phyloP scores from a whole-genome alignment of 2,113 vertebrate species.

The Riparia riparia region DNA sequence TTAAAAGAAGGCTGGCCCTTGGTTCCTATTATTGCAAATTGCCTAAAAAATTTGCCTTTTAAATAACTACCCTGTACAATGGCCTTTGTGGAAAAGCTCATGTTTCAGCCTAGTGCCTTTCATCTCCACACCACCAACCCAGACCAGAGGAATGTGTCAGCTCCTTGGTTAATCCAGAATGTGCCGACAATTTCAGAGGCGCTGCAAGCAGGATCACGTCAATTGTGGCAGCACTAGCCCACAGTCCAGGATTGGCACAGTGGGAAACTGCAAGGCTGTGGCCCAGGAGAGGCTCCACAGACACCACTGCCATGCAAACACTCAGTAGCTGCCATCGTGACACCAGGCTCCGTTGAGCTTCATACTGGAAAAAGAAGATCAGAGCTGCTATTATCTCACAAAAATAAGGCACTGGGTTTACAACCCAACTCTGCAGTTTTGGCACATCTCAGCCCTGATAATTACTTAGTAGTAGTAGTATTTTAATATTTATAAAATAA shows the following conservation, averaged over 20 bases:
- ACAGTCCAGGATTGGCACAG: not conserved
- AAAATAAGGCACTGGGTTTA: not conserved
- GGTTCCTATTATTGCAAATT: not conserved
- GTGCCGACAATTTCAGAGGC: not conserved
- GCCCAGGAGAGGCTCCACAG: not conserved
- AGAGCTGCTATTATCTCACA: not conserved
- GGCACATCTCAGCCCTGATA: not conserved
- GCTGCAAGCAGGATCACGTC: not conserved
- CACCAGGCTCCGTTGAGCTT: not conserved
- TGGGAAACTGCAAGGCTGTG: not conserved
- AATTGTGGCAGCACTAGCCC: not conserved
- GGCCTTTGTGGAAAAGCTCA: not conserved
- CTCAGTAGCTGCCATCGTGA: accelerated
- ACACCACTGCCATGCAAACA: not conserved
- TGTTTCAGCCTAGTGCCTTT: not conserved
- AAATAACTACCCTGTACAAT: not conserved
- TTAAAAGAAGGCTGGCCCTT: not conserved
- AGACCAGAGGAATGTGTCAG: not conserved
- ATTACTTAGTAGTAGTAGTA: not conserved
- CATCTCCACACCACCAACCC: not conserved
- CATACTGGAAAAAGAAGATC: not conserved
- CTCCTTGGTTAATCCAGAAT: not conserved
- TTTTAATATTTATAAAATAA: not conserved
- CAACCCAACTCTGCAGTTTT: not conserved
- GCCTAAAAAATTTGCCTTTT: not conserved